Conservation (phyloP, 2,113 vertebrate species). For the Camelus bactrianus region DNA sequence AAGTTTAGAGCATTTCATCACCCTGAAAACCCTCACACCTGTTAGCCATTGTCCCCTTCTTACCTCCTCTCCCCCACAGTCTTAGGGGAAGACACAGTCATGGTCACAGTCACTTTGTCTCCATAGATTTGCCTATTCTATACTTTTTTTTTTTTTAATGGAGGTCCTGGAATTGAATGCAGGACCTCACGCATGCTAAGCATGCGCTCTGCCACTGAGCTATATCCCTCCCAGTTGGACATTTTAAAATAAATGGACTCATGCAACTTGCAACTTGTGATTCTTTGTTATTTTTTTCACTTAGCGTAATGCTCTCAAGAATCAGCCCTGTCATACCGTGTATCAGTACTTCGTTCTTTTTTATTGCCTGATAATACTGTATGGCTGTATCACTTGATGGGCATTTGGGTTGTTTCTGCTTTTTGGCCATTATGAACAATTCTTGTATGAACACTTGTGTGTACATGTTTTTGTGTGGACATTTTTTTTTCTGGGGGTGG, state of each 20-base stretch:
- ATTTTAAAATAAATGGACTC: not conserved
- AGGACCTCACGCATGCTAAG: too few species aligned
- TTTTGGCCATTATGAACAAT: not conserved
- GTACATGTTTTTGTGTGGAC: not conserved
- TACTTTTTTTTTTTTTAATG: not conserved
- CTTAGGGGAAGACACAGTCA: not conserved
- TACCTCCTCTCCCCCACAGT: not conserved
- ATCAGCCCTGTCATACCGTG: too few species aligned
- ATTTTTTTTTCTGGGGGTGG: too few species aligned
- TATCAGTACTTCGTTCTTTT: not conserved
- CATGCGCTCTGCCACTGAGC: too few species aligned
- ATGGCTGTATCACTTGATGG: not conserved
- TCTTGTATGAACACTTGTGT: not conserved
- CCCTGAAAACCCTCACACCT: too few species aligned
- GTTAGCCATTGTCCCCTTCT: not conserved
- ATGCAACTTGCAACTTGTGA: not conserved
- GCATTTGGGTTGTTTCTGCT: too few species aligned
- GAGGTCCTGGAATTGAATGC: too few species aligned
- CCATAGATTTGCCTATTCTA: not conserved
- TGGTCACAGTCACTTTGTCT: not conserved
- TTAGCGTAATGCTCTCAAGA: not conserved
- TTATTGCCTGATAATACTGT: not conserved
- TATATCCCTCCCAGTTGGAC: too few species aligned
- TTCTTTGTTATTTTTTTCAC: not conserved
- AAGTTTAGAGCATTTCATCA: not conserved